These are phyloP conservation scores for Eulacestoma nigropectus DNA, from an alignment of 2,113 vertebrate species.

Conservation along the genomic window DNA sequence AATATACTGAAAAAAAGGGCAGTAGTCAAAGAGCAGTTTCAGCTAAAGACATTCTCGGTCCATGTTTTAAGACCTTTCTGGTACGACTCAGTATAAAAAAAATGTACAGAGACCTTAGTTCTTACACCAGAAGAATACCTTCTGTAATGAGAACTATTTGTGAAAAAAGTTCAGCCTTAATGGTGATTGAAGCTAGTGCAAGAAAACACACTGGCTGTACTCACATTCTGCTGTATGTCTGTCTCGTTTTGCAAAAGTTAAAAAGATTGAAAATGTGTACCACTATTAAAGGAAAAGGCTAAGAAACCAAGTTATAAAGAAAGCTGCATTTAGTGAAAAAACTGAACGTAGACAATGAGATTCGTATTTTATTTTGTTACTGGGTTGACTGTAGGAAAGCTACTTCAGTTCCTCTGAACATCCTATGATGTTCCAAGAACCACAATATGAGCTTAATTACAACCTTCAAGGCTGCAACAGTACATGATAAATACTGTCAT, in stretches of 20 bases:
- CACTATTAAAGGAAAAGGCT: background rate
- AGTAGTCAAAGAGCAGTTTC: background rate
- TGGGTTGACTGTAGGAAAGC: background rate
- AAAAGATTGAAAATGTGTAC: background rate
- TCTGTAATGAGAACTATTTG: background rate
- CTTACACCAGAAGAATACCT: background rate
- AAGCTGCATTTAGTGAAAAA: background rate
- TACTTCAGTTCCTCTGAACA: background rate
- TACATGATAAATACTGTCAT: background rate
- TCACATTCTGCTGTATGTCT: background rate
- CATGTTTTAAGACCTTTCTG: background rate
- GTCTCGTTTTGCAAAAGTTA: background rate
- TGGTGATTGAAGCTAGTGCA: background rate
- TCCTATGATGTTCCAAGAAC: background rate
- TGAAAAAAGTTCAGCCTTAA: background rate
- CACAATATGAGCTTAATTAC: background rate
- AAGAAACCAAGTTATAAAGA: background rate
- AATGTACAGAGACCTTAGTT: background rate
- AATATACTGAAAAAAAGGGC: background rate
- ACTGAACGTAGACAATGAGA: background rate
- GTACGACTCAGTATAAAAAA: background rate
- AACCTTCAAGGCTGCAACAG: background rate
- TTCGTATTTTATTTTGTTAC: background rate
- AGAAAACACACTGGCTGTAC: background rate
- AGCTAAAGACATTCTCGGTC: background rate